phyloP scores from a whole-genome alignment of 2,797 vertebrate genomes.

The Acipenser ruthenus region DNA sequence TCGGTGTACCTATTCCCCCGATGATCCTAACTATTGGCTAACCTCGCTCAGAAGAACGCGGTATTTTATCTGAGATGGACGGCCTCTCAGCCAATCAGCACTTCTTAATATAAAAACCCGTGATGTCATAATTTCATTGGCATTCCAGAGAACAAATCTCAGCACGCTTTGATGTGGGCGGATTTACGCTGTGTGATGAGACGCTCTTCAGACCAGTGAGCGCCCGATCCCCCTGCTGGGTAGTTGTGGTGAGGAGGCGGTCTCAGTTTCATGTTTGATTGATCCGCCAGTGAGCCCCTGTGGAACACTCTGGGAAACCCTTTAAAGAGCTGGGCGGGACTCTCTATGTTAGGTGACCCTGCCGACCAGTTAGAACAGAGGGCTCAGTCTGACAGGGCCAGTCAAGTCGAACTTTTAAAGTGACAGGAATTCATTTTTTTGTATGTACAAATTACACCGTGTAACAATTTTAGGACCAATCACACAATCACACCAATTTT shows the following conservation, averaged over 20 bases:
- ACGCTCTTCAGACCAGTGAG: background rate
- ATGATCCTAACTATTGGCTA: background rate
- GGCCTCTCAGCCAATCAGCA: background rate
- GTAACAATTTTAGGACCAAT: no score
- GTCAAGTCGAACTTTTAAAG: no score
- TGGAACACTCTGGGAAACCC: background rate
- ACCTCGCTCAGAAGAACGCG: background rate
- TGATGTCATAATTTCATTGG: background rate
- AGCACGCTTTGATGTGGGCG: background rate
- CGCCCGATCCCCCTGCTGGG: no score
- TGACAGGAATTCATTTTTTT: no score
- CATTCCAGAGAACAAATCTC: background rate
- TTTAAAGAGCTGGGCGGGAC: background rate
- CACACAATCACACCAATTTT: no score
- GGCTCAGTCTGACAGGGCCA: no score
- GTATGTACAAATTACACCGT: no score
- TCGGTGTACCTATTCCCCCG: background rate
- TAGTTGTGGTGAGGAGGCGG: no score
- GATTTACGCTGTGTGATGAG: background rate
- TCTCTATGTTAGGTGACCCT: background rate
- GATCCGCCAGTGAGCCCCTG: background rate
- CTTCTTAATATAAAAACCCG: background rate
- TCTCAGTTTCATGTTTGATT: no score
- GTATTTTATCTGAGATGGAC: background rate
- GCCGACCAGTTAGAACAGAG: no score